These are phyloP conservation scores for Dioctria rufipes DNA, from an alignment of 2,888 invertebrate genomes.

Conservation along the genomic window DNA sequence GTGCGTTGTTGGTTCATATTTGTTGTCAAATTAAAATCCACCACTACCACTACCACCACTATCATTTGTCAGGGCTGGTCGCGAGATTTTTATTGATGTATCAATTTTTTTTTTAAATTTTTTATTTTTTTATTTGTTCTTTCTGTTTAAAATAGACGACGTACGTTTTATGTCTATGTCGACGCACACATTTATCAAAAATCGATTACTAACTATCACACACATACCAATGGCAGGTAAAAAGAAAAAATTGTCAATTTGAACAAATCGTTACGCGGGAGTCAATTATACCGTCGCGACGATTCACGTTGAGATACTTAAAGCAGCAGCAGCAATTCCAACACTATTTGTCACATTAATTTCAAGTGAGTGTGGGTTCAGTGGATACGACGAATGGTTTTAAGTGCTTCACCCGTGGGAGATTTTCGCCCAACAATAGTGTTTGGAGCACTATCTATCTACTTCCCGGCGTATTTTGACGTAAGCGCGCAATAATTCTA, in stretches of 20 bases:
- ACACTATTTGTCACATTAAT: constrained; percentile 12
- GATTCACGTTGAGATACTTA: constrained; percentile 17
- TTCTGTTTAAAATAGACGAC: background rate
- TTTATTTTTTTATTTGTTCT: constrained; percentile 1
- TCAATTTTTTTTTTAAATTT: background rate
- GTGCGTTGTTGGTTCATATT: constrained; percentile 1
- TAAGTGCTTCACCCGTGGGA: constrained; percentile 35
- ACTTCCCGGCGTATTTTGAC: constrained; percentile 36
- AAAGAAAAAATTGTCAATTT: constrained; percentile 39
- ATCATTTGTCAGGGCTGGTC: background rate
- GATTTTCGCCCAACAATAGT: constrained; percentile 34
- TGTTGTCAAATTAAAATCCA: constrained; percentile 33
- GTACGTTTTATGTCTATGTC: constrained; percentile 28
- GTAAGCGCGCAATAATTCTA: constrained; percentile 42
- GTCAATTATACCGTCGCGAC: background rate
- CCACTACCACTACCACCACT: background rate
- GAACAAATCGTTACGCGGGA: constrained; percentile 31
- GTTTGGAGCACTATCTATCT: background rate
- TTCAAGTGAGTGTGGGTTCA: constrained; percentile 31
- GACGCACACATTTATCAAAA: constrained; percentile 34
- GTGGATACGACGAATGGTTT: background rate
- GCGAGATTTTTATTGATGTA: constrained; percentile 37
- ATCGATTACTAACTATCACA: constrained; percentile 24
- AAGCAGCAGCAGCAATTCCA: background rate
- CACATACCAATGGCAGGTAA: background rate